Evolutionary conservation across 2,888 invertebrate species (phyloP).

Genomic region (Sepiola atlantica): DNA sequence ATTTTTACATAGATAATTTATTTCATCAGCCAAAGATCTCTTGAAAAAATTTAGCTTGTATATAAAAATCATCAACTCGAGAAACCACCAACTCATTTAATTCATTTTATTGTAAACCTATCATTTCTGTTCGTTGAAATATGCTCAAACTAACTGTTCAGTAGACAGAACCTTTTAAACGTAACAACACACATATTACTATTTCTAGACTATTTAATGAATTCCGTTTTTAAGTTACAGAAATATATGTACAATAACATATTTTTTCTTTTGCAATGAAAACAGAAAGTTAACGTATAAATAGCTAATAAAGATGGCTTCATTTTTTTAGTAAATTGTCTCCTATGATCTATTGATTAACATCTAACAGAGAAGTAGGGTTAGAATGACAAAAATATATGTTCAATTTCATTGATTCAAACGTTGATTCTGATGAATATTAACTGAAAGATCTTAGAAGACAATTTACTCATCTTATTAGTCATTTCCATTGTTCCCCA

Average conservation of each 20-base stretch:
- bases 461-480: too few relatives aligned
- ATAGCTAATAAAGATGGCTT: too few relatives aligned
- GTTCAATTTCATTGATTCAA: too few relatives aligned
- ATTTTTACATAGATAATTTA: conserved; percentile 10
- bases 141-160: not conserved
- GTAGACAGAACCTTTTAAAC: not conserved
- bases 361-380: too few relatives aligned
- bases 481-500: too few relatives aligned
- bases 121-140: conserved; percentile 32
- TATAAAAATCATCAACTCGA: not conserved
- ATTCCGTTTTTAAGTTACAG: not conserved
- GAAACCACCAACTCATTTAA: conserved; percentile 2
- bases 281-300: too few relatives aligned
- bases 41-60: not conserved
- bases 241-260: not conserved
- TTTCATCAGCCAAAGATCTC: not conserved
- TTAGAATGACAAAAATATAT: too few relatives aligned
- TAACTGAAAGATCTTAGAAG: too few relatives aligned
- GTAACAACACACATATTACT: not conserved
- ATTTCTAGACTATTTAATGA: not conserved
- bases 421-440: too few relatives aligned
- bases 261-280: not conserved
- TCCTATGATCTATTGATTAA: too few relatives aligned
- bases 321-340: too few relatives aligned
- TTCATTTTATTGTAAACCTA: not conserved